These are phyloP conservation scores for Cryptophagus acutangulus DNA, from an alignment of 2,888 invertebrate species.

Conservation along the genomic window DNA sequence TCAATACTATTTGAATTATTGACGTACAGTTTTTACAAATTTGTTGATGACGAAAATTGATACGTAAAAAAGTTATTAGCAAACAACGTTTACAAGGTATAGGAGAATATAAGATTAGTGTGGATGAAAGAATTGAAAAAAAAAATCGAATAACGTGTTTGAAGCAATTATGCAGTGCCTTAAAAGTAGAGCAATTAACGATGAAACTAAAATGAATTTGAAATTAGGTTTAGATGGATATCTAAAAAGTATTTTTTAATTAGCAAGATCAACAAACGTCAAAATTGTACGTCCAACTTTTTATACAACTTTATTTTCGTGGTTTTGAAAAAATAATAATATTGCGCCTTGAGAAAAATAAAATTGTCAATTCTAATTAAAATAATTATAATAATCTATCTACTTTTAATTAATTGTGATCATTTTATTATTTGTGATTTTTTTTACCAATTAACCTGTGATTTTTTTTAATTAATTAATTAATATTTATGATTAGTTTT, in stretches of 20 bases:
- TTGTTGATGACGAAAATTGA: no score
- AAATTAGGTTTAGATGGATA: background rate
- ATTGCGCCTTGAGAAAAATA: slow-evolving; percentile 1
- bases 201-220: background rate
- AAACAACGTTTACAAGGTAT: no score
- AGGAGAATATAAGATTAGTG: background rate
- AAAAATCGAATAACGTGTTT: no score
- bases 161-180: background rate
- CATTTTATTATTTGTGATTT: slow-evolving; percentile 1
- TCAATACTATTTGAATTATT: background rate
- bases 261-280: no score
- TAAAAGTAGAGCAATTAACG: background rate
- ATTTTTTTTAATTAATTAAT: slow-evolving; percentile 2
- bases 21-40: no score
- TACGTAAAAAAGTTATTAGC: no score
- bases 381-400: background rate
- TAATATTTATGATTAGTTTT: background rate
- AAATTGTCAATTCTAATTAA: background rate
- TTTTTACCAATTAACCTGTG: slow-evolving; percentile 7
- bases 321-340: no score
- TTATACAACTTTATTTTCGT: no score
- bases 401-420: no score
- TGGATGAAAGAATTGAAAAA: slow-evolving; percentile 1
- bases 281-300: no score
- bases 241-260: no score